Base-by-base conservation (phyloP, 1,140 invertebrate species). In the Chironomus tepperi region DNA sequence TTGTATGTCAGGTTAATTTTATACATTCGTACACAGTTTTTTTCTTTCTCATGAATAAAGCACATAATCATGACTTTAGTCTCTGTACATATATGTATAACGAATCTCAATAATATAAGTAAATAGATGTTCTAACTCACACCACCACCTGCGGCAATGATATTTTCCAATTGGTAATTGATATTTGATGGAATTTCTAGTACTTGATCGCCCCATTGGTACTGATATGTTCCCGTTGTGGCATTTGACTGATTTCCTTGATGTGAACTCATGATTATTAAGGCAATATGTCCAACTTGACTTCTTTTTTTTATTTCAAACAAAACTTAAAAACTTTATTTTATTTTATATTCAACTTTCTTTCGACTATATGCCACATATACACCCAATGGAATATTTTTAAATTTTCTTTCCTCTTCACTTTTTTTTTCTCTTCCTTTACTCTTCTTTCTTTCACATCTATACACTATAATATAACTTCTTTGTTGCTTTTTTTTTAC, bases 301-400 rank as follows among this genome's bases (percentile, higher is more conserved):
- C 8, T 70, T 70, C n/a, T 19, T 16, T 67, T 15, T n/a, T 7
- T n/a, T n/a, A n/a, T n/a, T 18, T 2, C 64, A 67, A 7, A n/a
- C 47, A 57, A n/a, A n/a, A 47, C 43, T 47, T 15, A n/a, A 57
- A 57, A 16, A 19, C 19, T 70, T 21, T 47, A 47, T 47, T 47
- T 47, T 57, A 15, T 57, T 57, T 15, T 57, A n/a, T 1, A 2
- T 5, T 34, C 12, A 57, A 57, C 47, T 57, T 57, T 12, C 12
- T 57, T 57, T 57, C 47, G 3, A 57, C 47, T 57, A 57, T 57
- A 57, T 70, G 65, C 65, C 65, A 70, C 65, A 70, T 70, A 70
- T 70, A 70, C 65, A 70, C 18, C 65, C 65, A 70, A 70, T 70
- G 65, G 47, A 70, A 70, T 70, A 70, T 70, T 70, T 70, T 70